Conservation (phyloP, 37 sponge, comb jelly and placozoan genomes). For the Dysidea cf. avara region DNA sequence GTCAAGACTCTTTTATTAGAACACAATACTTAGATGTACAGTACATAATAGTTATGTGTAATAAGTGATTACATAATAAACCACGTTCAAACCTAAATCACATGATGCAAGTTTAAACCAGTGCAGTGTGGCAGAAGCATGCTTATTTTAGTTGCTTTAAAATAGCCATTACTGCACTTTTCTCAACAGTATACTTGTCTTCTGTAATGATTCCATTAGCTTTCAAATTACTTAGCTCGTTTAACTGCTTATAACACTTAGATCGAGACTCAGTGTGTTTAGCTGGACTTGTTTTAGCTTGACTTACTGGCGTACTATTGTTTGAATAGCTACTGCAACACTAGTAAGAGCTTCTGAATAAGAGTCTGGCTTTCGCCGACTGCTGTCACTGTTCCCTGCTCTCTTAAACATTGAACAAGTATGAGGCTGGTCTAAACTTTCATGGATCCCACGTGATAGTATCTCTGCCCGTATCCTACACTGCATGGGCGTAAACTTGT, state of each 20-base stretch:
- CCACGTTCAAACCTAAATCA: too few relatives aligned
- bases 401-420: conserved; percentile 10
- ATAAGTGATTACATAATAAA: too few relatives aligned
- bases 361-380: neutral
- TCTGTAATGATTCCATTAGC: neutral
- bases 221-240: conserved; percentile 10
- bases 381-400: neutral
- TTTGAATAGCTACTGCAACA: conserved; percentile 4
- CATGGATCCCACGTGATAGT: neutral
- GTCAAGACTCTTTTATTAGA: too few relatives aligned
- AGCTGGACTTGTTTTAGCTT: neutral
- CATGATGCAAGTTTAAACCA: too few relatives aligned
- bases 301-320: too few relatives aligned
- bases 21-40: too few relatives aligned
- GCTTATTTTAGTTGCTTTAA: too few relatives aligned
- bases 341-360: neutral
- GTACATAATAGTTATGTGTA: too few relatives aligned
- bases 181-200: neutral
- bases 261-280: conserved; percentile 14
- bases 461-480: neutral
- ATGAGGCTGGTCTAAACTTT: conserved; percentile 2
- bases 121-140: too few relatives aligned
- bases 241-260: conserved; percentile 18
- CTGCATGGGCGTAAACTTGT: neutral
- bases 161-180: too few relatives aligned